Base-by-base conservation (phyloP, 1,140 invertebrate genomes). In the Euschistus heros region DNA sequence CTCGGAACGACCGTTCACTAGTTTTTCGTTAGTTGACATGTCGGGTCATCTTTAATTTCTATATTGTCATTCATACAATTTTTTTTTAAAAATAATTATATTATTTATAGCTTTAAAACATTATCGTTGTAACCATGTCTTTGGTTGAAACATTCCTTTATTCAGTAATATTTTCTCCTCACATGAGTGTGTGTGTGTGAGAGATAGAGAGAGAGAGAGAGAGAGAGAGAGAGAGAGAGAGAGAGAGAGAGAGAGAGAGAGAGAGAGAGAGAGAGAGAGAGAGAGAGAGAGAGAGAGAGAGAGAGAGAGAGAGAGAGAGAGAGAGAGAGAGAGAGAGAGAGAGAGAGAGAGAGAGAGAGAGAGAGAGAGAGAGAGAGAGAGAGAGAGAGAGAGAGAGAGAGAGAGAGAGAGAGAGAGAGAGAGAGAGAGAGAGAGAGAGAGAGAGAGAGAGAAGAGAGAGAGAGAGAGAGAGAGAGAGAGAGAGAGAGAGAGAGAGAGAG, bases 211-310 rank as follows among this genome's bases (percentile, higher is more conserved):
- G n/a, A n/a, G n/a, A 14, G 55, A 59, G 55, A 59, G 55, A 59
- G 27, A 59, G 24, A 59, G 55, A 59, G 55, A 24, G 20, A 59
- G 55, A 59, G 55, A 59, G 55, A 59, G 55, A 59, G 55, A 59
- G 55, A 59, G 24, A 59, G 55, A 59, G 55, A 59, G 55, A 24
- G 55, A 59, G 55, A 59, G 55, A 59, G 55, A 59, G 55, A 59
- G 55, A 59, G 18, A 18, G 18, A 18, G 18, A 18, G 18, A 18
- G 55, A 59, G 55, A 59, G 55, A 59, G 55, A 59, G 55, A 59
- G 55, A 59, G 55, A 59, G 55, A 59, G 55, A 59, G 55, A 59
- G 55, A 59, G 55, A 59, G 55, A 59, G 55, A 59, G 55, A 59
- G 55, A 59, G 55, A 59, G 55, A 59, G 55, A 59, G 22, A 59